Evolutionary conservation across 2,113 vertebrate species (phyloP).

Genomic region (Pangasianodon hypophthalmus): DNA sequence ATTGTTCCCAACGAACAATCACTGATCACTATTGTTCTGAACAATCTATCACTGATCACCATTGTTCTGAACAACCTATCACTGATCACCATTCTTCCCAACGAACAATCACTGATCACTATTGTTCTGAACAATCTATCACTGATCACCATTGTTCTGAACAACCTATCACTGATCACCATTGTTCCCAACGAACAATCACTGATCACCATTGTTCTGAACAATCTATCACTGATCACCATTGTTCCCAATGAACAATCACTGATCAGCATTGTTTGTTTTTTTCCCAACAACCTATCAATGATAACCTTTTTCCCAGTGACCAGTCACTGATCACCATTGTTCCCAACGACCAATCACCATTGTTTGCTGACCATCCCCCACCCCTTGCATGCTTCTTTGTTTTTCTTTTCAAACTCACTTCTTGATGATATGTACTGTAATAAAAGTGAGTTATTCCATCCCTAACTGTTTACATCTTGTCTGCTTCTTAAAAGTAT

Average conservation of each 20-base stretch:
- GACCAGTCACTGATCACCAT: background rate
- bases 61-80: background rate
- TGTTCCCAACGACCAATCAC: background rate
- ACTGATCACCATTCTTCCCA: background rate
- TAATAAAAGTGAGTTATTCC: background rate
- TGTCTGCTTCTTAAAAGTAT: background rate
- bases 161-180: background rate
- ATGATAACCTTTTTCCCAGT: background rate
- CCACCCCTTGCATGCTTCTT: background rate
- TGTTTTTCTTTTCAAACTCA: background rate
- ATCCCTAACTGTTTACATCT: background rate
- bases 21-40: background rate
- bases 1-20: background rate
- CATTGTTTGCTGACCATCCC: background rate
- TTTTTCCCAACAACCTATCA: background rate
- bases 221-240: background rate
- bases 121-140: background rate
- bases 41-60: background rate
- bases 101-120: background rate
- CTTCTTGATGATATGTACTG: background rate
- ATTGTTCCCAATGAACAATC: background rate
- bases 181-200: background rate
- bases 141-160: background rate
- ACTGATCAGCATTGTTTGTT: background rate
- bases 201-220: background rate